Percentiles rank a stretch among this genome's conserved stretches.
Evolutionary conservation across 2,797 vertebrate genomes (phyloP).

Genomic region (Aphelocoma californica): DNA sequence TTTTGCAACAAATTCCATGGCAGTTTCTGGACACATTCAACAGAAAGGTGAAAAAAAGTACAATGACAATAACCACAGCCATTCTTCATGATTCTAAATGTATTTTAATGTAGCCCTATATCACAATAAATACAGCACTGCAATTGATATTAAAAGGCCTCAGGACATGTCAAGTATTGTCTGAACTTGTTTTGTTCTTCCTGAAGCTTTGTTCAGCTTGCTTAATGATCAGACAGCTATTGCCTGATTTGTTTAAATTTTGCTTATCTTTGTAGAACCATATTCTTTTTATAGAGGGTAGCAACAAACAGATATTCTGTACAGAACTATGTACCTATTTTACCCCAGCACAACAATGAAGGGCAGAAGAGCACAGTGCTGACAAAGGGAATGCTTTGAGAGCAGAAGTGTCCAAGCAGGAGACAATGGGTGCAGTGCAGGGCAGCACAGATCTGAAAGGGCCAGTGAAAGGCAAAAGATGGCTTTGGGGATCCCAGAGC

Average conservation of each 20-base stretch:
- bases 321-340: fast-evolving
- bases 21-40: background rate
- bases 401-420: background rate
- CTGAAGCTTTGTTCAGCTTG: background rate
- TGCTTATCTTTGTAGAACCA: background rate
- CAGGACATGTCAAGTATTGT: background rate
- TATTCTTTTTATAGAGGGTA: background rate
- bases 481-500: background rate
- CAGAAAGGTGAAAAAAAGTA: background rate
- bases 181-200: background rate
- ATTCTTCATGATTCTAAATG: background rate
- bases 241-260: slow-evolving; percentile 3
- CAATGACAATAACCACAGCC: background rate
- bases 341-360: fast-evolving
- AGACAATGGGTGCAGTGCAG: background rate
- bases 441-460: background rate
- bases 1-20: background rate
- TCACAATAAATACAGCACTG: background rate
- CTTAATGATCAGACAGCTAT: background rate
- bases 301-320: background rate
- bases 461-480: background rate
- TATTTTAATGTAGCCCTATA: background rate
- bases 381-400: background rate
- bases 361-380: background rate
- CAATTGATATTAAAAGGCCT: background rate